Evolutionary conservation across 2,113 vertebrate genomes (phyloP), one percentile per base, ranked within the genome.

Genomic region (Ursus arctos): DNA sequence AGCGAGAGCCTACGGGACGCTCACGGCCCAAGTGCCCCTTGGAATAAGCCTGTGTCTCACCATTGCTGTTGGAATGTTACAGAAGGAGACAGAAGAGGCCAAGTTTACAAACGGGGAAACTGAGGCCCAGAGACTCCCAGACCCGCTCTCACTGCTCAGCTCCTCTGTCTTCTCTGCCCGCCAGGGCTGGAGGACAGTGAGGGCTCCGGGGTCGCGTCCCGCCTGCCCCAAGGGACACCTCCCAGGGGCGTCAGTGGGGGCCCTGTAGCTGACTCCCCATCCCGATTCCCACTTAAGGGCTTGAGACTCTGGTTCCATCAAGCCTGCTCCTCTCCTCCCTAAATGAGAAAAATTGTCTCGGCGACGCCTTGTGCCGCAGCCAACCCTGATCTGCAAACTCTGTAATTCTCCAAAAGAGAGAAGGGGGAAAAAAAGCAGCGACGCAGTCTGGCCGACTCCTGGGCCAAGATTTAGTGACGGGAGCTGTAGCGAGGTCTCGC

Each of bases 381-480:
- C 81, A 19, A 43, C 22, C 47, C 93, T 13, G 12, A 77, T 55
- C 79, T 71, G 67, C 88, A 97, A 92, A 80, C 72, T 63, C 51
- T 21, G 76, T 71, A 72, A 91, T 69, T 92, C 97, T 81, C 96
- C 0, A 0, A 40, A 76, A 91, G 55, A 59, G 67, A 59, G 49
- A 53, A 87, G 24, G 43, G 28, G 4, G 6, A 28, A 55, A 71
- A 71, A 61, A 26, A 81, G 36, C 7, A 65, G 84, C 71, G 9
- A 13, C 0, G 4, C 53, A 43, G 77, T 43, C 92, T 69, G 65
- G 82, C 79, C 6, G 4, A 51, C 90, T 97, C 94, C 51, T 13
- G 84, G 92, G 84, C 95, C 71, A 33, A 96, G 98, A 98, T 98
- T 98, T 97, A 96, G 97, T 94, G 97, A 85, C 0, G 31, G 89